phyloP scores from a whole-genome alignment of 2,113 vertebrate species.

The Colius striatus region DNA sequence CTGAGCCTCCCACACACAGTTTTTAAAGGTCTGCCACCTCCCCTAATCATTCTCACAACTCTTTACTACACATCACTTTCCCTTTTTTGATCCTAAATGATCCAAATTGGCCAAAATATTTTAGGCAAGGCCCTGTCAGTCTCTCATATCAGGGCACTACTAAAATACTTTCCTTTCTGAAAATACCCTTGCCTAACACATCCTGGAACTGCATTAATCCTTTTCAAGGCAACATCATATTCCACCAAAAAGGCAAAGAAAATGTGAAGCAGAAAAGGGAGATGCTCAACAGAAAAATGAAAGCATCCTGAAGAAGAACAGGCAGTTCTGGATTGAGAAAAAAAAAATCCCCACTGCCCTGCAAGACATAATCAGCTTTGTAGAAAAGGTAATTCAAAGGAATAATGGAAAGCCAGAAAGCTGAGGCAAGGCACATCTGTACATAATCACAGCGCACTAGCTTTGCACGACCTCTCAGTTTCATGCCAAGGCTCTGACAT shows the following conservation, averaged over 20 bases:
- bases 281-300: background rate
- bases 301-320: background rate
- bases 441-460: background rate
- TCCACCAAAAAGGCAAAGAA: constrained; percentile 20
- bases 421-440: background rate
- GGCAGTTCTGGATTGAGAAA: background rate
- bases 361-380: constrained; percentile 41
- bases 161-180: constrained; percentile 28
- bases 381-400: constrained; percentile 44
- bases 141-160: background rate
- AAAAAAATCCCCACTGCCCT: background rate
- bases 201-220: constrained; percentile 12
- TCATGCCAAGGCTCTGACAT: background rate
- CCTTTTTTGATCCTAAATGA: constrained; percentile 13
- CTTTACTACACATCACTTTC: background rate
- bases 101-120: constrained; percentile 1
- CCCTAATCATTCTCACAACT: background rate
- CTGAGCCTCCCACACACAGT: background rate
- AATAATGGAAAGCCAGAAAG: constrained; percentile 32
- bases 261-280: background rate
- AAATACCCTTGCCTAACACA: constrained; percentile 23
- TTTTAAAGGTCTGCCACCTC: constrained; percentile 15
- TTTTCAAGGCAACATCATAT: constrained; percentile 35
- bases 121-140: background rate
- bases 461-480: background rate